Evolutionary conservation across 2,113 vertebrate genomes (phyloP), one percentile per base, ranked within the genome.

Genomic region (Ochotona curzoniae): DNA sequence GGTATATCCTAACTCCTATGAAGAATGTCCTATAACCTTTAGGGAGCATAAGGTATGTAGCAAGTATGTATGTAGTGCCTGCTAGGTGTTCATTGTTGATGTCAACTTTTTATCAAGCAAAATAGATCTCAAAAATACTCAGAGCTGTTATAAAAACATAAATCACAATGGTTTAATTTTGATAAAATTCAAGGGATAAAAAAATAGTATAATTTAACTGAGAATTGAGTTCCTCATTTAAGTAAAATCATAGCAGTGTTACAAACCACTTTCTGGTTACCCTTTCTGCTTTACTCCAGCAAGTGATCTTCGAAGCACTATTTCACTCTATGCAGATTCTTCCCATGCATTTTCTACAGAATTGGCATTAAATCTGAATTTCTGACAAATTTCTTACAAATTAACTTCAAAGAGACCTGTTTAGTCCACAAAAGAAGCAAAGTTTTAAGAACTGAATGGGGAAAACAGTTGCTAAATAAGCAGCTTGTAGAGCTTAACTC

Each of bases 391-490:
- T 85, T 89, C 80, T 94, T 89, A 91, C 14, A 88, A 89, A 92
- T 90, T 96, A 63, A 67, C 79, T 90, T 83, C 78, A 94, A 75
- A 86, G 44, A 95, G 67, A 51, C 51, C 93, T 75, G 44, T 81
- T 91, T 51, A 69, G 28, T 25, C 89, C 91, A 84, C 69, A 75
- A 87, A 89, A 92, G 7, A 80, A 91, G 93, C 74, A 54, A 89
- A 88, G 28, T 51, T 87, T 23, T 35, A 26, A 57, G 73, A 91
- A 89, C 49, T 81, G 35, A 93, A 73, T 75, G 61, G 28, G 17
- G n/a, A 90, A 69, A 76, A 86, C 83, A 91, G 57, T 96, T 95
- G 91, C 67, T 51, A 93, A 93, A 81, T 94, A 95, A 96, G n/a
- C 60, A 79, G 26, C 25, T 73, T 83, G 12, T 60, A 81, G 69